A percentile compares a stretch with the other conserved stretches of the same genome.
phyloP scores from a whole-genome alignment of 1,140 invertebrate genomes.

The Conus betulinus region DNA sequence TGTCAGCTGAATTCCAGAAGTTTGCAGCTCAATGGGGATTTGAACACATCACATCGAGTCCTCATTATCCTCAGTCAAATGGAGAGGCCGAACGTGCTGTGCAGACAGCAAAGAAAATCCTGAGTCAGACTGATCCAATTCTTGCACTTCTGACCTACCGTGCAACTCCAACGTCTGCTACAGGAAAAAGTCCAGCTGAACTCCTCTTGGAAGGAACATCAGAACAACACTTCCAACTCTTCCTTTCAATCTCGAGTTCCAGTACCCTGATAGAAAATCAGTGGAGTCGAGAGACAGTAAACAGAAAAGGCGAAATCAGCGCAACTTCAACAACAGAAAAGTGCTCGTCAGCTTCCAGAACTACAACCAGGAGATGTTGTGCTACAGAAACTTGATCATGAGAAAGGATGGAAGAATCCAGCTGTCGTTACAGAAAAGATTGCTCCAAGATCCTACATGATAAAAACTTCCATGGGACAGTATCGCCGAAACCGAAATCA shows the following conservation, averaged over 20 bases:
- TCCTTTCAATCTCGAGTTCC: background rate
- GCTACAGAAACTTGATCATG: too few species aligned
- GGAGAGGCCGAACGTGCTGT: conserved; percentile 50
- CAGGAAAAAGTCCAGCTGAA: background rate
- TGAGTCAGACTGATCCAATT: background rate
- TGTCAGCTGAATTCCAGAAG: conserved; percentile 45
- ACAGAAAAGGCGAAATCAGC: too few species aligned
- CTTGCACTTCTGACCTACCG: background rate
- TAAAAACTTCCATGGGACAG: too few species aligned
- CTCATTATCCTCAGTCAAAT: conserved; percentile 50
- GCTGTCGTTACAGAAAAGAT: too few species aligned
- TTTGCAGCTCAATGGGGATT: conserved; percentile 52
- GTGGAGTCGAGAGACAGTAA: too few species aligned
- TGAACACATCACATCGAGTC: conserved; percentile 47
- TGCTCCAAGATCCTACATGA: too few species aligned
- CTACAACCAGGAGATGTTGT: too few species aligned
- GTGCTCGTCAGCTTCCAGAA: too few species aligned
- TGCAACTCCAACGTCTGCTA: background rate
- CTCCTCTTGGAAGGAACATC: background rate
- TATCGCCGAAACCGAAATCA: too few species aligned
- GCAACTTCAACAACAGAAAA: too few species aligned
- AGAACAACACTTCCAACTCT: background rate
- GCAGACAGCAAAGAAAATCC: conserved; percentile 47
- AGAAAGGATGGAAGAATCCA: too few species aligned
- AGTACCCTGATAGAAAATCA: too few species aligned